Base-by-base conservation (phyloP, 2,797 vertebrate genomes). In the Phoeniculus purpureus region DNA sequence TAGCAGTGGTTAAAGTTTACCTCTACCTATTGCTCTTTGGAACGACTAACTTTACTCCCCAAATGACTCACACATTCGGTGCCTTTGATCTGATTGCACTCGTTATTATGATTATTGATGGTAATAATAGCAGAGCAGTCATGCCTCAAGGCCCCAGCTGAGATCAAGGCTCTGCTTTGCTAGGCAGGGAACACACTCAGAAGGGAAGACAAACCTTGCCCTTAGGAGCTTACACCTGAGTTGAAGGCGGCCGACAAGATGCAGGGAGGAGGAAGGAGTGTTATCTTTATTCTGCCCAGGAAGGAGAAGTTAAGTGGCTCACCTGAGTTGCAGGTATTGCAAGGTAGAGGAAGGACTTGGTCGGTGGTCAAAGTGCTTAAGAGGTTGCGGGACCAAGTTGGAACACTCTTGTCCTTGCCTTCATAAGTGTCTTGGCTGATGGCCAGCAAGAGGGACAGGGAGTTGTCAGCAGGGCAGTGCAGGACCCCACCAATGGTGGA, bases 141-240 rank as follows among this genome's bases (percentile, higher is more conserved):
- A 60, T 90, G 92, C 90, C 95, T 85, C 72, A 58, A 95, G 94
- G 94, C 78, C 78, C 55, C 95, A 95, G 94, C 94, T 95, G 94
- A 95, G 95, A 96, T 95, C 92, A 95, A 93, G 95, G 93, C 85
- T 86, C 87, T 92, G 78, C 94, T 93, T 93, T 94, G 93, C 81
- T 93, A 93, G 85, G 72, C 87, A 88, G 0, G 81, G 90, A 93
- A 51, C 47, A 54, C 1, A 2, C 43, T 34, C 55, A 82, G 90
- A 12, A 37, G 37, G 37, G 37, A 66, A 91, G 91, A 77, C 94
- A 95, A 93, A 92, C 90, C 87, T 94, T 96, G 85, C 94, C 94
- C 87, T 89, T n/a, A 85, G 93, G 95, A 95, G 13, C 72, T 80
- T 85, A 90, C 90, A 89, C 91, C 90, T 88, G 91, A 94, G 82